Conservation (phyloP, 2,797 vertebrate genomes). For the Pyrocephalus nanus region DNA sequence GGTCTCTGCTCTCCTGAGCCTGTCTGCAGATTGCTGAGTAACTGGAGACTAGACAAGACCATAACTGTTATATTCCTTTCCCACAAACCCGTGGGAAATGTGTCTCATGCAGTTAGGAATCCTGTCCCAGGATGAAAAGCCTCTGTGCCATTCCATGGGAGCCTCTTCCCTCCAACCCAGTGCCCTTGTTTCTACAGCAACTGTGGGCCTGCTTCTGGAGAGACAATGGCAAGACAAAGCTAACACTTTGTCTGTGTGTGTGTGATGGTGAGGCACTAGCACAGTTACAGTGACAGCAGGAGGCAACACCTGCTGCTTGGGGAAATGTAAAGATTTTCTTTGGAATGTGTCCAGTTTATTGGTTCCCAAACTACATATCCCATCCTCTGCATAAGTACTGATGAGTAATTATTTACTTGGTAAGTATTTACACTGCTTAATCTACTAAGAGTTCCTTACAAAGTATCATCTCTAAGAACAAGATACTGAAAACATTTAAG, state of each 20-base stretch:
- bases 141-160: background rate
- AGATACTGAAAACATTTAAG: background rate
- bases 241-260: background rate
- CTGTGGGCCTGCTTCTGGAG: background rate
- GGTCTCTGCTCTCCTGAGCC: background rate
- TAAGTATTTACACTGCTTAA: background rate
- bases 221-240: background rate
- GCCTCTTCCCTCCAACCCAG: background rate
- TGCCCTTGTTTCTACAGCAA: background rate
- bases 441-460: background rate
- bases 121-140: background rate
- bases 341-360: background rate
- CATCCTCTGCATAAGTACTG: background rate
- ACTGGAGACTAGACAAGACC: background rate
- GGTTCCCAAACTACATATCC: background rate
- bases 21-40: background rate
- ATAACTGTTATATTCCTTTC: background rate
- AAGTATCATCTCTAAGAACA: background rate
- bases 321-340: background rate
- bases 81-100: background rate
- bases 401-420: background rate
- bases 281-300: background rate
- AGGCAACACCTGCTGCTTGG: background rate
- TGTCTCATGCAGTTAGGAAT: background rate
- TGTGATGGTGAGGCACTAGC: too few relatives aligned